These are phyloP conservation scores for Cynaeus angustus DNA, from an alignment of 2,888 invertebrate genomes.

Conservation along the genomic window DNA sequence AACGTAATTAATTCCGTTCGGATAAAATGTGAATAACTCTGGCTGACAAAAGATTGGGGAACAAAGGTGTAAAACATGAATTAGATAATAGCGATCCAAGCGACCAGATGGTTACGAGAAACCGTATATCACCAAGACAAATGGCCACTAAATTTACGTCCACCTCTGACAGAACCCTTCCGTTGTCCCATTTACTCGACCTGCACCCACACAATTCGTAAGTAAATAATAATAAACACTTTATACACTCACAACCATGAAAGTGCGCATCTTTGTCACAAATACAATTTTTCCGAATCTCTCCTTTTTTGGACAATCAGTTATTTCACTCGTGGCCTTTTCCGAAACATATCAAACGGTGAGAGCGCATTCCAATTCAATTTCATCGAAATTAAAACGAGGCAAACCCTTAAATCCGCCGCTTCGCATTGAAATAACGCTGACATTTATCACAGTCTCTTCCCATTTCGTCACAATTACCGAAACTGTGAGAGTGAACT, in stretches of 20 bases:
- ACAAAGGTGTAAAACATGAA: conserved; percentile 62
- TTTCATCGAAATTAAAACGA: conserved; percentile 50
- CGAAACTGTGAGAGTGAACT: conserved; percentile 52
- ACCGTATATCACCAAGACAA: conserved; percentile 67
- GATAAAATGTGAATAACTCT: conserved; percentile 28
- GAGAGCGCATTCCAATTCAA: conserved; percentile 45
- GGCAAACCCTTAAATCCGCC: conserved; percentile 50
- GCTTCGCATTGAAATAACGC: conserved; percentile 52
- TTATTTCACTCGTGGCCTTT: conserved; percentile 17
- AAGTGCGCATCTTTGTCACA: neutral
- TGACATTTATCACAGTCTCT: conserved; percentile 60
- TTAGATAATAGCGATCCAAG: conserved; percentile 60
- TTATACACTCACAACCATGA: neutral
- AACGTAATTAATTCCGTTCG: conserved; percentile 20
- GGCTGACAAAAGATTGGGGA: conserved; percentile 51
- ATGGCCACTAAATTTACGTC: conserved; percentile 68
- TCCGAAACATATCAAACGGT: conserved; percentile 44
- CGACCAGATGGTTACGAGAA: conserved; percentile 58
- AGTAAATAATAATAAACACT: conserved; percentile 34
- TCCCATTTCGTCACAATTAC: conserved; percentile 52
- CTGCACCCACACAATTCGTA: conserved; percentile 34
- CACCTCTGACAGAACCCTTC: conserved; percentile 59
- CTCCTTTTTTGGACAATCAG: conserved; percentile 13
- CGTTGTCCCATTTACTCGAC: conserved; percentile 42
- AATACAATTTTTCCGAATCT: conserved; percentile 4